Conservation (phyloP, 2,797 vertebrate species). For the Caiman crocodilus region DNA sequence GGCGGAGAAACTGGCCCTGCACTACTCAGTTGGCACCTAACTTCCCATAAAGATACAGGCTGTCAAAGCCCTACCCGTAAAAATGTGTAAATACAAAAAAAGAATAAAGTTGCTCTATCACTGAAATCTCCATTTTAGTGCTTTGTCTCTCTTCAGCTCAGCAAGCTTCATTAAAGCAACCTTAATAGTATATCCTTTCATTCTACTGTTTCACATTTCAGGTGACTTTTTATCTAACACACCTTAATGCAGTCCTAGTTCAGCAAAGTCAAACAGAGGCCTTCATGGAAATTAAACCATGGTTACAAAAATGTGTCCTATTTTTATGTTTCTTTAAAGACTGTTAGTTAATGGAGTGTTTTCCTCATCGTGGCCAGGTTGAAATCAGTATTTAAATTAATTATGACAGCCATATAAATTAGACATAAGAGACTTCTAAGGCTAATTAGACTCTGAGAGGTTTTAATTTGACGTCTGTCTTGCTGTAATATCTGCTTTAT, state of each 20-base stretch:
- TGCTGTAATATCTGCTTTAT: slow-evolving; percentile 83
- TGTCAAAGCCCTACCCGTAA: no score
- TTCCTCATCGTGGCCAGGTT: slow-evolving; percentile 76
- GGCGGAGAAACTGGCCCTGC: no score
- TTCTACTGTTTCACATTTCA: not conserved
- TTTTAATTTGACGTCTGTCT: slow-evolving; percentile 86
- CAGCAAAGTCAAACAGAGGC: not conserved
- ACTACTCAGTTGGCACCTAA: no score
- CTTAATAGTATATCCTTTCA: accelerated
- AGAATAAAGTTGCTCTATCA: not conserved
- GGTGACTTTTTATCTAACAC: not conserved
- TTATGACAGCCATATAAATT: slow-evolving; percentile 87
- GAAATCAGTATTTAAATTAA: slow-evolving; percentile 85
- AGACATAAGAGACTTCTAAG: slow-evolving; percentile 84
- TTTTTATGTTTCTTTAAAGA: slow-evolving; percentile 23
- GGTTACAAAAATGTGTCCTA: not conserved
- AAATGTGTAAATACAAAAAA: no score
- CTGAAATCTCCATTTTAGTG: not conserved
- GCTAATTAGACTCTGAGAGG: slow-evolving; percentile 83
- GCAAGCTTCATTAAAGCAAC: not conserved
- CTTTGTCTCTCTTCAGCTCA: not conserved
- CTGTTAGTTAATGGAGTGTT: slow-evolving; percentile 58
- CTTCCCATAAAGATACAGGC: no score
- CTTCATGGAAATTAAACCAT: not conserved
- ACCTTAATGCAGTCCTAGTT: not conserved